phyloP scores from a whole-genome alignment of 1,140 invertebrate genomes.

The Dryas iulia region DNA sequence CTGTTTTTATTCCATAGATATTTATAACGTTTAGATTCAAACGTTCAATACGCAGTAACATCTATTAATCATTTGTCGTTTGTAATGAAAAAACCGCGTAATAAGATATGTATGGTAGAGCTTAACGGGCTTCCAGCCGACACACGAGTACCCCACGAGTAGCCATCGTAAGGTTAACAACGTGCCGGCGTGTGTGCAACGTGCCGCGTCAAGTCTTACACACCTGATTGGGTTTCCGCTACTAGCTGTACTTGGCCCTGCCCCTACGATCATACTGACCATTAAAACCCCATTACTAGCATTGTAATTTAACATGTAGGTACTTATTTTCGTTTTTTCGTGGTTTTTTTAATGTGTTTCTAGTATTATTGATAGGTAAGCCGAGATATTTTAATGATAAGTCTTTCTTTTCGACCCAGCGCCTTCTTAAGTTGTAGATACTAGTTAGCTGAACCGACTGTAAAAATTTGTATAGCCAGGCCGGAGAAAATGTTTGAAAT shows the following conservation, averaged over 20 bases:
- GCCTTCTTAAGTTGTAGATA: too few relatives aligned
- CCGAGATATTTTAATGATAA: too few relatives aligned
- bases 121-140: not conserved
- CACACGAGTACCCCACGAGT: not conserved
- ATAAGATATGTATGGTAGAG: not conserved
- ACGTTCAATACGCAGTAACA: not conserved
- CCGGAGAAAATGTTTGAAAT: too few relatives aligned
- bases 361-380: too few relatives aligned
- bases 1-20: too few relatives aligned
- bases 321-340: too few relatives aligned
- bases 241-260: not conserved
- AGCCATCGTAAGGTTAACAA: not conserved
- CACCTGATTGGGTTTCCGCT: constrained; percentile 15
- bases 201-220: not conserved
- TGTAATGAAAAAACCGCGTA: not conserved
- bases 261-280: not conserved
- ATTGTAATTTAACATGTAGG: not conserved
- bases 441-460: too few relatives aligned
- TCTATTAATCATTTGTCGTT: not conserved
- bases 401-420: too few relatives aligned
- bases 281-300: not conserved
- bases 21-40: not conserved
- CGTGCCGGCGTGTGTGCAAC: not conserved
- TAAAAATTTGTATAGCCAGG: too few relatives aligned
- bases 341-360: too few relatives aligned